These are phyloP conservation scores for Hydropsyche betteni DNA, from an alignment of 2,888 invertebrate genomes.

Conservation along the genomic window DNA sequence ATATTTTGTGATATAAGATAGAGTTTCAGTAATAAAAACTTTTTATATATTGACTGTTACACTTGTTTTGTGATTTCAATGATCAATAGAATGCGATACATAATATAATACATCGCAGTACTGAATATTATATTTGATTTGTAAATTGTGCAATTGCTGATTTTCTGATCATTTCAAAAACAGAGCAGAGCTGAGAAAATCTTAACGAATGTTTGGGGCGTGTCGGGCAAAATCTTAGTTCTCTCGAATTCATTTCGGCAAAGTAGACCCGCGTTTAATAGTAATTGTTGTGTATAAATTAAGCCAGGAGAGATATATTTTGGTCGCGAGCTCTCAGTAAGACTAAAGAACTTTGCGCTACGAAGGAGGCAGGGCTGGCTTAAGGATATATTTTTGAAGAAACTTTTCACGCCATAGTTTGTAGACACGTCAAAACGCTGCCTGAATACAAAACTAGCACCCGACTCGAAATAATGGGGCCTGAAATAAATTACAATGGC, in stretches of 20 bases:
- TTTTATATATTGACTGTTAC: no score
- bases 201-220: conserved; percentile 20
- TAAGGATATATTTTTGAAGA: conserved; percentile 42
- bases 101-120: no score
- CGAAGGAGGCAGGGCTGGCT: conserved; percentile 34
- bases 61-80: no score
- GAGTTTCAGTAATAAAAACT: no score
- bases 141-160: no score
- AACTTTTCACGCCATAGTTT: conserved; percentile 43
- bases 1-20: no score
- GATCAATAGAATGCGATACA: no score
- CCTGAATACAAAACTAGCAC: conserved; percentile 39
- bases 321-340: not conserved
- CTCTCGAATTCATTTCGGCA: conserved; percentile 20
- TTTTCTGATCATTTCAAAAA: no score
- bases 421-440: conserved; percentile 42
- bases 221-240: conserved; percentile 24
- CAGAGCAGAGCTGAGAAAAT: not conserved
- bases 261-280: conserved; percentile 27
- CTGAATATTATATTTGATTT: no score
- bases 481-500: conserved; percentile 38
- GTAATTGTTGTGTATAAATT: conserved; percentile 35
- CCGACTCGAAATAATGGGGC: conserved; percentile 36
- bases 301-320: conserved; percentile 30
- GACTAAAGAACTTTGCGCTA: conserved; percentile 33